Evolutionary conservation across 2,113 vertebrate species (phyloP), one percentile per base, ranked within the genome.

Genomic region (Cryptotis parvus): DNA sequence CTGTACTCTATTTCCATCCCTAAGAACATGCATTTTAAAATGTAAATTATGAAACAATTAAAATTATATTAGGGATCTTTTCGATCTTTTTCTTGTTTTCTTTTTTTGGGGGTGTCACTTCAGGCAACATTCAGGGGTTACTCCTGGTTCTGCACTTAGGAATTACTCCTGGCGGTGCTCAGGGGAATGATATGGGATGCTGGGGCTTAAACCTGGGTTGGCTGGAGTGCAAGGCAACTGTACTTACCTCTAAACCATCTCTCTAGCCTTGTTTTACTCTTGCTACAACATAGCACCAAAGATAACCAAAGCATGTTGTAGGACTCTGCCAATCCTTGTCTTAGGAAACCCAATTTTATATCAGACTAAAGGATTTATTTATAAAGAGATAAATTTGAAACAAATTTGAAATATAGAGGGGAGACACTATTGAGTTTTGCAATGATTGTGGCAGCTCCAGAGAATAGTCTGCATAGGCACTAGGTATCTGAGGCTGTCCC

Each of bases 21-120:
- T 65, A 14, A 85, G 29, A 18, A 89, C 52, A 79, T 33, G 11
- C 7, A 76, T 15, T 89, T 92, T 88, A 55, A 68, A 79, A 55
- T 31, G 58, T 0, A 14, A 86, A 24, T 76, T 41, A 61, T 66
- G 35, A n/a, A 55, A 9, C 65, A 65, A 76, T 83, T 89, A n/a
- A 9, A 72, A 4, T 37, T 20, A 72, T 22, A 2, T 69, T 72
- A 43, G 29, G 27, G 39, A 37, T 65, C 41, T 86, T 39, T 74
- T 6, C n/a, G n/a, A n/a, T n/a, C n/a, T n/a, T n/a, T n/a, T n/a
- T n/a, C n/a, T n/a, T n/a, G n/a, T n/a, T n/a, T n/a, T n/a, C n/a
- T n/a, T n/a, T n/a, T n/a, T n/a, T n/a, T n/a, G n/a, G n/a, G n/a
- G n/a, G n/a, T n/a, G n/a, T n/a, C n/a, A n/a, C n/a, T n/a, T n/a